These are phyloP conservation scores for Ligdia adustata DNA, from an alignment of 2,888 invertebrate genomes.

Conservation along the genomic window DNA sequence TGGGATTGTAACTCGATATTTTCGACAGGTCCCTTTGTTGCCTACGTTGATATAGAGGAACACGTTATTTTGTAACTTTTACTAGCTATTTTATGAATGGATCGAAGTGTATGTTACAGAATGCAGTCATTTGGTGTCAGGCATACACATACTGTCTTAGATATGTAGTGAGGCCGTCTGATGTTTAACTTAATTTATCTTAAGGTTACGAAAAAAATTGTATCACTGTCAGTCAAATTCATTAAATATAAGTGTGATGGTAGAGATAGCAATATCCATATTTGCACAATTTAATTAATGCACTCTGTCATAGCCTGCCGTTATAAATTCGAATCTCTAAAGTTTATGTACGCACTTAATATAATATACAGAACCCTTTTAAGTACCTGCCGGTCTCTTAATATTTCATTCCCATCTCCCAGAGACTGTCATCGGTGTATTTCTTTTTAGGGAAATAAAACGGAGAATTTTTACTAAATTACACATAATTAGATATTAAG, in stretches of 20 bases:
- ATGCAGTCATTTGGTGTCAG: not conserved
- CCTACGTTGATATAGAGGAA: constrained; percentile 60
- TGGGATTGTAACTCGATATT: constrained; percentile 77
- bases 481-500: constrained; percentile 59
- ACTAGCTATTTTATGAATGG: constrained; percentile 70
- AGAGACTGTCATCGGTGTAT: constrained; percentile 13
- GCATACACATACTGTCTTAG: not conserved
- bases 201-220: not conserved
- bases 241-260: not conserved
- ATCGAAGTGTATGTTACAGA: constrained; percentile 33
- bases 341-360: constrained; percentile 8
- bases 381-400: constrained; percentile 8
- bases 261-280: not conserved
- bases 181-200: not conserved
- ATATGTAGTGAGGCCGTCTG: not conserved
- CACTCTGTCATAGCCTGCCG: not conserved
- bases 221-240: not conserved
- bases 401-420: constrained; percentile 25
- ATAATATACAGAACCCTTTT: constrained; percentile 15
- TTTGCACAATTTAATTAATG: constrained; percentile 8
- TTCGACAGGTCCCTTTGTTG: constrained; percentile 59
- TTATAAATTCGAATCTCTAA: constrained; percentile 8
- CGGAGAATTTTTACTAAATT: constrained; percentile 33
- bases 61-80: constrained; percentile 56
- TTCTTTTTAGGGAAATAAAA: constrained; percentile 21